Base-by-base conservation (phyloP, 2,113 vertebrate species). In the Ptilorrhoa leucosticta region DNA sequence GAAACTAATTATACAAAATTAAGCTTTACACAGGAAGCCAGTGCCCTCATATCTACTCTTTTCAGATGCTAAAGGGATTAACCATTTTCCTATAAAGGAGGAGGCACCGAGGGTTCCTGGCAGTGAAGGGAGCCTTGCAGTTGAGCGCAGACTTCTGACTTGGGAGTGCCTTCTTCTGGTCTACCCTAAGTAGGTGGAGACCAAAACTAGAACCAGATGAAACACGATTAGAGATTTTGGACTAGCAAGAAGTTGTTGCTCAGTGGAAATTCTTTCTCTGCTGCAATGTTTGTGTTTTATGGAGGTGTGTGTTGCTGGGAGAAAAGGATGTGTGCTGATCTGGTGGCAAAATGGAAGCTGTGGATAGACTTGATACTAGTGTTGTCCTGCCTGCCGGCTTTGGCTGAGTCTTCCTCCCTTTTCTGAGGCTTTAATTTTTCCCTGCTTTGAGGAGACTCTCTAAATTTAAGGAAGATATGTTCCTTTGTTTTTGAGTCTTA, bases 1-100 rank as follows among this genome's bases (percentile, higher is more conserved):
- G 90, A 96, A 96, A 96, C 95, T 97, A 96, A 96, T 96, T 96
- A 94, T 86, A 87, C 79, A 94, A 93, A 95, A 95, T 97, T 94
- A 95, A 96, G 73, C 92, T 93, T 95, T 96, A 97, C 69, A 92
- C 84, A 87, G 92, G 91, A 97, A 96, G 83, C 83, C 87, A 79
- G 90, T 97, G 96, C 96, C 92, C 96, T 97, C 87, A 83, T 97
- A 95, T 96, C 92, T 96, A 77, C 71, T 83, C 75, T 94, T 89
- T 94, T 45, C 92, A 94, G 93, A 81, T 94, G 60, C 63, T 98
- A 94, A 97, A 94, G 97, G 95, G 75, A 96, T 96, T 96, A 96
- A 31, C 61, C 75, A 60, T 58, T 64, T 87, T 66, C 78, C 93
- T 85, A 7, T 82, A 70, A 72, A 87, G 69, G 91, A 54, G 90